Base-by-base conservation (phyloP, 2,888 invertebrate species). In the Meganola albula region DNA sequence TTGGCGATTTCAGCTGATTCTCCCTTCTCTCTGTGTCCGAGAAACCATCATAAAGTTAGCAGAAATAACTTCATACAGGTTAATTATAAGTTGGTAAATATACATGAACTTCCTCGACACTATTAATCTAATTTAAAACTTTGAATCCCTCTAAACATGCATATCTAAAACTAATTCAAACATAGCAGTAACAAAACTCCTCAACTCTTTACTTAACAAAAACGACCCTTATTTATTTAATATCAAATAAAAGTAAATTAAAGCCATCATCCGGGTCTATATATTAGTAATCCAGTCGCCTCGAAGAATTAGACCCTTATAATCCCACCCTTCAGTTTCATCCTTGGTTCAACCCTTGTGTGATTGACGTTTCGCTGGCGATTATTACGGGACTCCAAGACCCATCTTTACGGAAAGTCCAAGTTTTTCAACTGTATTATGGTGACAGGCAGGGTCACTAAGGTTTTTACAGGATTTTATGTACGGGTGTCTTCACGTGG, bases 271-370 rank as follows among this genome's bases (percentile, higher is more conserved):
- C 58, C 65, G 62, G 65, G 56, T 60, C 67, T 67, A 71, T 74
- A 73, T 76, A 77, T 74, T 74, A 74, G 78, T 78, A 77, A 78
- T 75, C 69, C 71, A 58, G 62, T 69, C 67, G 65, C 63, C 64
- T 63, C 58, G 48, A 63, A 65, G 74, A 73, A 73, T 74, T 66
- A 66, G 74, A 79, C 82, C 82, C 73, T 77, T 76, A 80, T 82
- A 83, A 83, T 82, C 82, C 79, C 62, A 74, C 80, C 80, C 78
- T 74, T 68, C 74, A 74, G 75, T 73, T 70, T 69, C 67, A 73
- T 72, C 68, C 72, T 64, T 64, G 63, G 55, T 56, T 37, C 46
- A 58, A 64, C 71, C 67, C 72, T 71, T 61, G 63, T 67, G 74
- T 77, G 80, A 82, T 79, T 79, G 79, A 79, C 80, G 69, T 77